Evolutionary conservation across 1,140 invertebrate genomes (phyloP).

Genomic region (Lamellibrachia luymesi): DNA sequence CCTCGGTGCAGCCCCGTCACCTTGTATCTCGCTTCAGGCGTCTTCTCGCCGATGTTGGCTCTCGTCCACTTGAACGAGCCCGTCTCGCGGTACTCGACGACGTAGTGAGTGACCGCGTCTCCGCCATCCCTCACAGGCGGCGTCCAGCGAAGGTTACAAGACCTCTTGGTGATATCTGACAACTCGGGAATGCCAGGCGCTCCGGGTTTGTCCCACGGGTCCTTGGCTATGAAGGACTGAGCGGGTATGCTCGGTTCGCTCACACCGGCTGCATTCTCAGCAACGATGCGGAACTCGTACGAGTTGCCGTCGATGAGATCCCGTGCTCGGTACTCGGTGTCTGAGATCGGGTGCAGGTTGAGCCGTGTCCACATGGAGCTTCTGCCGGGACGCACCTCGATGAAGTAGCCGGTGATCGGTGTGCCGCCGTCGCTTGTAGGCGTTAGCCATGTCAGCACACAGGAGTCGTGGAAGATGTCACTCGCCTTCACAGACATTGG

Average conservation of each 20-base stretch:
- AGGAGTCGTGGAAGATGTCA: conserved; percentile 89
- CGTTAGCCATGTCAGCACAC: conserved; percentile 90
- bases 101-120: conserved; percentile 75
- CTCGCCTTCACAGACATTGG: conserved; percentile 82
- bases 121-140: conserved; percentile 89
- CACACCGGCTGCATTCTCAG: conserved; percentile 91
- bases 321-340: conserved; percentile 68
- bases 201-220: conserved; percentile 75
- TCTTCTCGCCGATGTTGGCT: conserved; percentile 53
- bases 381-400: conserved; percentile 74
- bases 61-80: conserved; percentile 89
- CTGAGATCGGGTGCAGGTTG: conserved; percentile 71
- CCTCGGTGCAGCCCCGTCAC: conserved; percentile 86
- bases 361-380: conserved; percentile 65
- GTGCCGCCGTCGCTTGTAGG: conserved; percentile 80
- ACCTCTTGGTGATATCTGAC: conserved; percentile 24
- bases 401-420: conserved; percentile 89
- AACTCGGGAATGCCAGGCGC: conserved; percentile 14
- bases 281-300: conserved; percentile 95
- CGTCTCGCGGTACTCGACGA: conserved; percentile 91
- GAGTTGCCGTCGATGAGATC: conserved; percentile 91
- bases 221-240: conserved; percentile 82
- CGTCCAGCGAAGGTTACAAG: conserved; percentile 66
- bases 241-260: conserved; percentile 94
- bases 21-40: conserved; percentile 64